phyloP scores from a whole-genome alignment of 2,888 invertebrate species.

The Labia minor region DNA sequence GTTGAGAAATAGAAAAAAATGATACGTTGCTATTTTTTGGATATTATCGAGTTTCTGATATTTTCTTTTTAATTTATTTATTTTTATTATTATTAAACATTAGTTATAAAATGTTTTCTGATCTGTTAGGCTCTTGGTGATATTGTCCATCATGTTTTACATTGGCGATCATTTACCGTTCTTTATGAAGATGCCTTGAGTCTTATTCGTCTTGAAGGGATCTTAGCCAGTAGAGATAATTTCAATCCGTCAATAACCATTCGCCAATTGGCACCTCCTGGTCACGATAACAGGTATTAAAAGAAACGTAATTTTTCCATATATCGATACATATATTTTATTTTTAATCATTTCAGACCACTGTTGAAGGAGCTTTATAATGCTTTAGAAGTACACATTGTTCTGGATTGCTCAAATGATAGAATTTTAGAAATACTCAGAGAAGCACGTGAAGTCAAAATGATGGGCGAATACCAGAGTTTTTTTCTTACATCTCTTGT shows the following conservation, averaged over 20 bases:
- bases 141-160: conserved; percentile 52
- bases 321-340: background rate
- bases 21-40: too few species aligned
- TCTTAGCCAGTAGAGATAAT: conserved; percentile 55
- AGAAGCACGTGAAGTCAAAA: conserved; percentile 89
- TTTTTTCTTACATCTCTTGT: conserved; percentile 86
- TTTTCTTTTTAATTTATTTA: too few species aligned
- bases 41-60: too few species aligned
- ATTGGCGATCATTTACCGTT: conserved; percentile 79
- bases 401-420: conserved; percentile 78
- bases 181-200: conserved; percentile 72
- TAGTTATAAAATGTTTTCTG: too few species aligned
- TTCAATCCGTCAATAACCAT: conserved; percentile 45
- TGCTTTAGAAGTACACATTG: conserved; percentile 79
- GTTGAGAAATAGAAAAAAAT: too few species aligned
- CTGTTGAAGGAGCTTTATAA: conserved; percentile 84
- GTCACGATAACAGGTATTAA: conserved; percentile 55
- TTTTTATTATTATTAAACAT: too few species aligned
- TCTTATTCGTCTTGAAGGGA: conserved; percentile 56
- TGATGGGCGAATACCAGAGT: conserved; percentile 93
- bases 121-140: conserved; percentile 52
- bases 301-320: too few species aligned
- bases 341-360: conserved; percentile 46
- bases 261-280: conserved; percentile 49
- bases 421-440: conserved; percentile 74